phyloP scores from a whole-genome alignment of 2,797 vertebrate species.

The Bradypodion ventrale region DNA sequence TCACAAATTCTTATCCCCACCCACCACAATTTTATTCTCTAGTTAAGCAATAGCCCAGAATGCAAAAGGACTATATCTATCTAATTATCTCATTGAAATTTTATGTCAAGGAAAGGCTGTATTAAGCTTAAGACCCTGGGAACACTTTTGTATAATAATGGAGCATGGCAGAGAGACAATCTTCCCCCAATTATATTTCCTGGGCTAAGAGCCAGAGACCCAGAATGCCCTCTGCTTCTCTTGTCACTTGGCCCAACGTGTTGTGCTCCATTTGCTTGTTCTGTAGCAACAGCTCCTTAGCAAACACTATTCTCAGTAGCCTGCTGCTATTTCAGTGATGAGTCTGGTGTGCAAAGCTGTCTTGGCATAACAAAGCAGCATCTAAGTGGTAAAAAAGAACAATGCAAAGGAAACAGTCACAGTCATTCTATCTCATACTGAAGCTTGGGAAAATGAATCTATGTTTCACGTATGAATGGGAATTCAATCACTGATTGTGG shows the following conservation, averaged over 20 bases:
- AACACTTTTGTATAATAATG: slow-evolving; percentile 4
- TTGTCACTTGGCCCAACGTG: slow-evolving; percentile 67
- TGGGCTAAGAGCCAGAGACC: slow-evolving; percentile 64
- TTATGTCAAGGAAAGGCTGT: neutral
- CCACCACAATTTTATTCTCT: too few relatives aligned
- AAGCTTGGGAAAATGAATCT: slow-evolving; percentile 60
- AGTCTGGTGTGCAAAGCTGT: slow-evolving; percentile 71
- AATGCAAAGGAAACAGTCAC: slow-evolving; percentile 66
- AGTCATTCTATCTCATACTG: slow-evolving; percentile 62
- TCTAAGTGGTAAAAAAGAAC: slow-evolving; percentile 52
- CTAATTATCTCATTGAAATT: neutral
- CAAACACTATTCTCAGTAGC: slow-evolving; percentile 71
- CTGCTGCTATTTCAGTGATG: slow-evolving; percentile 72
- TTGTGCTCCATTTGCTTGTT: slow-evolving; percentile 72
- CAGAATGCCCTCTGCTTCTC: slow-evolving; percentile 66
- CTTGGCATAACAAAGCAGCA: slow-evolving; percentile 68
- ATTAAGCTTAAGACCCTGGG: slow-evolving; percentile 36
- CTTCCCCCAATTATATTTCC: slow-evolving; percentile 58
- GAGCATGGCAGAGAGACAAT: slow-evolving; percentile 58
- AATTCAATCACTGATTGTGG: slow-evolving; percentile 48
- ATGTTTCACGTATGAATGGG: slow-evolving; percentile 56
- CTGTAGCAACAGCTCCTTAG: slow-evolving; percentile 74
- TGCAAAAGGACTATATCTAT: neutral
- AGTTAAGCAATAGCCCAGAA: neutral
- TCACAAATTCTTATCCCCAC: too few relatives aligned